A percentile compares a stretch with the other conserved stretches of the same genome.
These are phyloP conservation scores for Rhombomys opimus DNA, from an alignment of 2,113 vertebrate genomes.

Conservation along the genomic window DNA sequence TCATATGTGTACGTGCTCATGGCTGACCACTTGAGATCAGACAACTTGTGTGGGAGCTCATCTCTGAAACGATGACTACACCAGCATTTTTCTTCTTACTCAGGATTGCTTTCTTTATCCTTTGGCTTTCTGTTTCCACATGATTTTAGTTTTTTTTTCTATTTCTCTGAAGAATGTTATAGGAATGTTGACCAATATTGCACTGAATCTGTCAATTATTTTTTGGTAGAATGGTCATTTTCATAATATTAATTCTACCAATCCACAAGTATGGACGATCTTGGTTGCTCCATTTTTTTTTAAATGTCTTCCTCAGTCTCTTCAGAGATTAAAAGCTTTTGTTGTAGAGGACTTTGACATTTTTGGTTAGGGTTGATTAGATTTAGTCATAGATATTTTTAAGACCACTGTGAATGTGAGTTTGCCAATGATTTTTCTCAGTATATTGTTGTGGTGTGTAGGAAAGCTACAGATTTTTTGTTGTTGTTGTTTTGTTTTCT, in stretches of 20 bases:
- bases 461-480: neutral
- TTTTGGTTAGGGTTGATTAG: neutral
- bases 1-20: neutral
- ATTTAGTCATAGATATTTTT: neutral
- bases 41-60: neutral
- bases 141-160: neutral
- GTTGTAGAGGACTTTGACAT: neutral
- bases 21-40: neutral
- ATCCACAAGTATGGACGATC: neutral
- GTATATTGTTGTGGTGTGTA: neutral
- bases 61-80: neutral
- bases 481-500: too few relatives aligned
- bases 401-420: neutral
- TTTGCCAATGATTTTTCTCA: neutral
- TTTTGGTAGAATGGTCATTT: neutral
- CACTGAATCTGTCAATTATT: neutral
- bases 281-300: neutral
- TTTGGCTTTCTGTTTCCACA: neutral
- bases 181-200: neutral
- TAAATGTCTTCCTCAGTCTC: neutral
- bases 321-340: neutral
- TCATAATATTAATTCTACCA: neutral
- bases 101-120: neutral
- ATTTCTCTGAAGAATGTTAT: neutral
- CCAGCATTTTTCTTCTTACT: neutral